A percentile compares a stretch with the other conserved stretches of the same genome.
Conservation (phyloP, 2,113 vertebrate species). For the Colinus virginianus region DNA sequence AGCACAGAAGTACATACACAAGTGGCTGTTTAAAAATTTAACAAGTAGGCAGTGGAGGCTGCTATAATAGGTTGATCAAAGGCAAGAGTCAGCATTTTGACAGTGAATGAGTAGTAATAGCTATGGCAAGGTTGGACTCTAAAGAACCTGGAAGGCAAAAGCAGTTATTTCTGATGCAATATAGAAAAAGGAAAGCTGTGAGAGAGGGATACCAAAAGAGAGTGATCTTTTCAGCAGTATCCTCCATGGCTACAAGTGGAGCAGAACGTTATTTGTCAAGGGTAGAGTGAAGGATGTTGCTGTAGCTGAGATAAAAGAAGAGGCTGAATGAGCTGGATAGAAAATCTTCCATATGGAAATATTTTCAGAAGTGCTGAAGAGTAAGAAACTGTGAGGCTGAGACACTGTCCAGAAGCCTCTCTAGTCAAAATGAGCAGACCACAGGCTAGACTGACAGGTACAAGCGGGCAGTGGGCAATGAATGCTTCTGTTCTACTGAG, state of each 20-base stretch:
- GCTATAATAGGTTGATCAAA: constrained; percentile 64
- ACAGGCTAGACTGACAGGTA: not conserved
- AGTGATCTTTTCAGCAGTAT: constrained; percentile 37
- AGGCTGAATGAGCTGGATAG: not conserved
- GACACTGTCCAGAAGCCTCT: not conserved
- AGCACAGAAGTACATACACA: constrained; percentile 52
- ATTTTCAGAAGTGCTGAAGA: not conserved
- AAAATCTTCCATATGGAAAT: not conserved
- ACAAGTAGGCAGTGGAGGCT: constrained; percentile 36
- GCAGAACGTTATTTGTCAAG: not conserved
- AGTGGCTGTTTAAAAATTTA: constrained; percentile 67
- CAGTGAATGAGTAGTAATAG: constrained; percentile 45
- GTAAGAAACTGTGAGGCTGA: not conserved
- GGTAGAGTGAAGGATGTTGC: not conserved
- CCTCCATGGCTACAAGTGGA: not conserved
- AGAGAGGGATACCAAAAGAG: constrained; percentile 32
- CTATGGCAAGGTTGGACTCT: constrained; percentile 20
- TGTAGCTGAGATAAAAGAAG: not conserved
- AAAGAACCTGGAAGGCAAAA: constrained; percentile 42
- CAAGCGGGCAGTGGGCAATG: not conserved
- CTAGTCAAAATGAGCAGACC: not conserved
- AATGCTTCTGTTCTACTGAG: not conserved
- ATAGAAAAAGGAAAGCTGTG: not conserved
- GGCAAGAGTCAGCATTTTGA: constrained; percentile 33
- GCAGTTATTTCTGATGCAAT: constrained; percentile 48